Evolutionary conservation across 2,113 vertebrate genomes (phyloP), one percentile per base, ranked within the genome.

Genomic region (Grus americana): DNA sequence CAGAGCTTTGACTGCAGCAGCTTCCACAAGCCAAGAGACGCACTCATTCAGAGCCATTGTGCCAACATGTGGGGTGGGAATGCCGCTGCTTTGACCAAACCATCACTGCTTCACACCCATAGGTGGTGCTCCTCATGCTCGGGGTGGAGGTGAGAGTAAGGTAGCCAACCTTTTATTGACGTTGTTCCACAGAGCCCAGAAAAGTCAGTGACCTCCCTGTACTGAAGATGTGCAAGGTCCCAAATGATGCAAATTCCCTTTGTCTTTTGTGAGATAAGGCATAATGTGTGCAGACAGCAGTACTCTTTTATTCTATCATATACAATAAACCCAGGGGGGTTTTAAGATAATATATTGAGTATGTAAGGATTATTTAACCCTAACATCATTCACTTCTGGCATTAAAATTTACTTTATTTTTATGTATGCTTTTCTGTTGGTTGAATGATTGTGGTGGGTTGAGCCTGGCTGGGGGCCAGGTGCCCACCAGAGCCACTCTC

Each of bases 21-120:
- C 11, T 71, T 91, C 46, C 40, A 57, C 8, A 20, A 52, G 12
- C 19, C 21, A 19, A 50, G 22, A 42, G 3, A 54, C 3, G 2
- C 1, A 1, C 40, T 26, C 7, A 2, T 61, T 47, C 30, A 68
- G 38, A 82, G 44, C 46, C 3, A 0, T 20, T 65, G 29, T 80
- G n/a, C 29, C 11, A 6, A 38, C 1, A 0, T 36, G 11, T 50
- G 29, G 17, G 73, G 19, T 26, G 12, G 23, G 30, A 84, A 68
- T 6, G 1, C 4, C 46, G 36, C 34, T 74, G 19, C 44, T 74
- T 80, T n/a, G 24, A 85, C 11, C 32, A 49, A 85, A 80, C 3
- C 0, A 0, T 27, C 38, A 50, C 34, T 30, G 17, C n/a, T 36
- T 74, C 36, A 40, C 12, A 32, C 23, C 42, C 7, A 2, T 26